A percentile compares a stretch with the other conserved stretches of the same genome.
phyloP scores from a whole-genome alignment of 2,113 vertebrate species.

The Gila orcuttii region DNA sequence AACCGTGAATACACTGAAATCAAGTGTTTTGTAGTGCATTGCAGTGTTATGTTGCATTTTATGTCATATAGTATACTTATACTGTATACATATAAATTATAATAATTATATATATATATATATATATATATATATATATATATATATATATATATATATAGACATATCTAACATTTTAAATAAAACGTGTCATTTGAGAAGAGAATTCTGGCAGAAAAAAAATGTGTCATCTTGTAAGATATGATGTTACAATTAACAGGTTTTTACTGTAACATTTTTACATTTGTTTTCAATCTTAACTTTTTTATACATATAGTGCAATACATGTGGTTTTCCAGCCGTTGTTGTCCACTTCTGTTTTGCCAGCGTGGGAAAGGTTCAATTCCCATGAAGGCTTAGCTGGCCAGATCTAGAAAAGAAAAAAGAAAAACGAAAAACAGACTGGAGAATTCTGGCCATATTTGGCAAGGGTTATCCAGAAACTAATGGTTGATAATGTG shows the following conservation, averaged over 20 bases:
- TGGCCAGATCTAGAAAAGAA: constrained; percentile 13
- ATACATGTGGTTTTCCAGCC: background rate
- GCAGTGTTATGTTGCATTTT: too few species aligned
- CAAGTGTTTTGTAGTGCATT: too few species aligned
- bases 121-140: too few species aligned
- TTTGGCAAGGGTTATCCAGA: constrained; percentile 24
- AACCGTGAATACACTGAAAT: background rate
- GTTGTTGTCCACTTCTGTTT: background rate
- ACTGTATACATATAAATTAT: too few species aligned
- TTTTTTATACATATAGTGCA: background rate
- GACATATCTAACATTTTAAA: background rate
- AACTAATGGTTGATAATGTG: background rate
- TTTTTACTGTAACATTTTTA: background rate
- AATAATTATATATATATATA: too few species aligned
- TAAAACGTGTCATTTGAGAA: background rate
- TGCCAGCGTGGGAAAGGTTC: constrained; percentile 38
- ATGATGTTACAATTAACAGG: too few species aligned
- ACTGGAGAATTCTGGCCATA: constrained; percentile 18
- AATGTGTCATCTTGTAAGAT: too few species aligned
- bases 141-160: background rate
- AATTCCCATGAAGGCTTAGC: constrained; percentile 64
- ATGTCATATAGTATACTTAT: too few species aligned
- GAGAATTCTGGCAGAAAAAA: background rate
- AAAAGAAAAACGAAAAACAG: background rate
- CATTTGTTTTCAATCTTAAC: background rate